A percentile compares a stretch with the other conserved stretches of the same genome.
Conservation (phyloP, 1,140 invertebrate genomes). For the Calephelis virginiensis region DNA sequence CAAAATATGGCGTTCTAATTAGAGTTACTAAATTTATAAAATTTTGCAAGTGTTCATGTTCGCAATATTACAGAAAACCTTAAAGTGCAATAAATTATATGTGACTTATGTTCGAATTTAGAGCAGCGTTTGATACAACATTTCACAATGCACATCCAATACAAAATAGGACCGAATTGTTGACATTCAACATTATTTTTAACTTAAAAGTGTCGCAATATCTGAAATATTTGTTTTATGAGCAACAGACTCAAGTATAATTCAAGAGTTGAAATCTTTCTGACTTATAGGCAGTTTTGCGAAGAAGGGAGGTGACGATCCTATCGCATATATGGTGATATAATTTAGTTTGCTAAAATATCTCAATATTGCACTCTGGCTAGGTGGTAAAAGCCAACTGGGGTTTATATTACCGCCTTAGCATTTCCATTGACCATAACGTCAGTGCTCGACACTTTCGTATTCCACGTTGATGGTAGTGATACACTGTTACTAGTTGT, state of each 20-base stretch:
- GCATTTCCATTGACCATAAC: too few relatives aligned
- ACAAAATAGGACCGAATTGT: constrained; percentile 14
- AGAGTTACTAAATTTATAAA: constrained; percentile 3
- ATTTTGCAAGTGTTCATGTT: constrained; percentile 12
- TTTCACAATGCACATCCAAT: constrained; percentile 6
- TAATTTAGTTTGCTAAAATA: too few relatives aligned
- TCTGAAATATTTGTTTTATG: not conserved
- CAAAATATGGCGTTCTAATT: constrained; percentile 13
- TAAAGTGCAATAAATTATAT: constrained; percentile 17
- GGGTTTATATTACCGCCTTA: too few relatives aligned
- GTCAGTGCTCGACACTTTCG: too few relatives aligned
- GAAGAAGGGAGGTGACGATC: too few relatives aligned
- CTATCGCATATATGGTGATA: too few relatives aligned
- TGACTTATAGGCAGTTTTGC: too few relatives aligned
- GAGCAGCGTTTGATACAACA: not conserved
- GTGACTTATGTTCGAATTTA: constrained; percentile 5
- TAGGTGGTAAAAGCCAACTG: too few relatives aligned
- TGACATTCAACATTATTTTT: constrained; percentile 7
- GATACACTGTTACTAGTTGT: too few relatives aligned
- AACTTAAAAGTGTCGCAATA: constrained; percentile 5
- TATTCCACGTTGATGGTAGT: too few relatives aligned
- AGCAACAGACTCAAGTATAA: not conserved
- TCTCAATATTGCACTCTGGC: too few relatives aligned
- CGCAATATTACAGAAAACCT: constrained; percentile 18
- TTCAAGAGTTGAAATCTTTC: too few relatives aligned